A percentile compares a stretch with the other conserved stretches of the same genome.
Conservation (phyloP, 2,888 invertebrate genomes). For the Clusia tigrina region DNA sequence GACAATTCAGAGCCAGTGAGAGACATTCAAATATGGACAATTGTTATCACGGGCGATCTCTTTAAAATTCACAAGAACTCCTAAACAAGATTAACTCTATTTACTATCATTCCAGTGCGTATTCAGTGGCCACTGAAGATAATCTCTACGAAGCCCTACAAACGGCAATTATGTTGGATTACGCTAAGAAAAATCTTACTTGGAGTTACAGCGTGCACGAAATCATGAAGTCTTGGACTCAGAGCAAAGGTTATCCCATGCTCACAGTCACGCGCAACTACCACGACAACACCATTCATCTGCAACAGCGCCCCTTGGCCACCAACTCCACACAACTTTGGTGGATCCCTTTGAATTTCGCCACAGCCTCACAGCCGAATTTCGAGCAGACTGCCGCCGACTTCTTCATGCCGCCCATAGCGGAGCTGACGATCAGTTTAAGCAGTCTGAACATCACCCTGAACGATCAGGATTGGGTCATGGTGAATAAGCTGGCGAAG, state of each 20-base stretch:
- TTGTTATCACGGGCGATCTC: too few relatives aligned
- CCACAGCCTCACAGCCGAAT: constrained; percentile 29
- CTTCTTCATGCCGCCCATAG: constrained; percentile 32
- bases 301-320: constrained; percentile 63
- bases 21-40: too few relatives aligned
- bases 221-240: constrained; percentile 69
- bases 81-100: too few relatives aligned
- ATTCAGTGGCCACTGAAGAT: constrained; percentile 36
- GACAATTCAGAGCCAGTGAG: too few relatives aligned
- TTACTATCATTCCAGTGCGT: constrained; percentile 38
- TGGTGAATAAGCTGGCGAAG: constrained; percentile 41
- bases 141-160: constrained; percentile 36
- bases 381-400: constrained; percentile 31
- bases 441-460: constrained; percentile 26
- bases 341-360: constrained; percentile 42
- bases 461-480: constrained; percentile 38
- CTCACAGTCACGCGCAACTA: constrained; percentile 66
- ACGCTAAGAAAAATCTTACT: constrained; percentile 10
- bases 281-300: constrained; percentile 56
- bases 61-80: too few relatives aligned
- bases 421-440: constrained; percentile 26
- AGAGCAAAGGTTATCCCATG: constrained; percentile 68
- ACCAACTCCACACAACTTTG: constrained; percentile 23
- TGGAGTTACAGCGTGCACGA: constrained; percentile 60
- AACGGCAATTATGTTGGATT: constrained; percentile 28